Base-by-base conservation (phyloP, 1,140 invertebrate species). In the Drosophila truncata region DNA sequence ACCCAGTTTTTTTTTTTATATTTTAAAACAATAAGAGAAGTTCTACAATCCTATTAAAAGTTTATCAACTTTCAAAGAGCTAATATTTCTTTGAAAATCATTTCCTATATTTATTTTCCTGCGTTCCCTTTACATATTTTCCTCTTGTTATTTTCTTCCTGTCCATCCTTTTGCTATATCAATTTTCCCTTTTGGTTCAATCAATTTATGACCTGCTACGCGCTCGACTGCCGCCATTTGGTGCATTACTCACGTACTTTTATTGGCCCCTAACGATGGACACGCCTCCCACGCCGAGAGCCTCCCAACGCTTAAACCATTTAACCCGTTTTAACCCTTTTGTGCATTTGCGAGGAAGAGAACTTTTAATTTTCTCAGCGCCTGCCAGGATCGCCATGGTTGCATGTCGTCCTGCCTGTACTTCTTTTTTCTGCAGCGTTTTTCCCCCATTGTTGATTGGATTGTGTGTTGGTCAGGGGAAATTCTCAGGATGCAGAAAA, bases 231-330 rank as follows among this genome's bases (percentile, higher is more conserved):
- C 69, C 59, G 25, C 65, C 67, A 46, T 65, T 71, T 69, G 65
- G 42, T 62, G 77, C 85, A 87, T 87, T 80, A 88, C 80, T 87
- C 78, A 87, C 84, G 77, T 67, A 74, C 57, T 78, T 87, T 87
- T 87, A 87, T 87, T 87, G 84, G 84, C 84, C 73, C 72, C 79
- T 69, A 62, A 27, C 62, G 46, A 47, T 41, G 46, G 80, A 61
- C 84, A 79, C 66, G 75, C 84, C 84, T 67, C 39, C 55, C 27
- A 23, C 23, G 57, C 55, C 31, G 4, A 47, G 44, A 23, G 44
- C 41, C 42, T 14, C 49, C 16, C 35, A 74, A 41, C 66, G 63
- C 49, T 87, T 83, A 83, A 87, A 58, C 77, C 84, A 84, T 84
- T 87, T 87, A 87, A 54, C 52, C 52, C 31, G 20, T 20, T 54